A percentile compares a stretch with the other conserved stretches of the same genome.
Conservation (phyloP, 2,113 vertebrate genomes). For the Garra rufa region DNA sequence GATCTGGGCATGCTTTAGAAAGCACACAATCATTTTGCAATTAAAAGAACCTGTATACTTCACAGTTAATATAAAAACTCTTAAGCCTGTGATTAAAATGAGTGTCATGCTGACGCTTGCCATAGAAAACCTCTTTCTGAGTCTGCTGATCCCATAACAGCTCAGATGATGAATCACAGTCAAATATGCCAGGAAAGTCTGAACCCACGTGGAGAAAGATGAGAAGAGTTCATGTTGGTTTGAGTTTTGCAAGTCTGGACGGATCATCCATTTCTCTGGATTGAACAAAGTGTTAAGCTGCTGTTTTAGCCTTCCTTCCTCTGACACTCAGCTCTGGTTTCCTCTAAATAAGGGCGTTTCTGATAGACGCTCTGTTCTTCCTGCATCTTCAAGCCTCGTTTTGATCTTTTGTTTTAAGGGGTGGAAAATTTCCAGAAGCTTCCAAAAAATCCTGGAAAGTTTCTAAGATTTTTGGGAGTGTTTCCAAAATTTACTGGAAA, state of each 20-base stretch:
- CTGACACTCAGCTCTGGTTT: constrained; percentile 64
- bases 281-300: constrained; percentile 54
- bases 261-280: neutral
- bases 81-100: neutral
- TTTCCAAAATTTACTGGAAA: too few species aligned
- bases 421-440: too few species aligned
- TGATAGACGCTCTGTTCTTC: constrained; percentile 55
- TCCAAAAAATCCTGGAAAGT: too few species aligned
- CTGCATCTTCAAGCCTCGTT: constrained; percentile 50
- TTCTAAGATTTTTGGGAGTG: too few species aligned
- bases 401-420: neutral
- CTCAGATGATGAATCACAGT: neutral
- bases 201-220: neutral
- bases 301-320: constrained; percentile 47
- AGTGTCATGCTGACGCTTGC: neutral
- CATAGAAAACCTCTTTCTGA: too few species aligned
- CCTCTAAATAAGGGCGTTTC: constrained; percentile 57
- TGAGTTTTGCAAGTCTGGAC: neutral
- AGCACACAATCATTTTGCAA: neutral
- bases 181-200: neutral
- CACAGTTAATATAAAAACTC: neutral
- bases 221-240: too few species aligned
- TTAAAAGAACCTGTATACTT: neutral
- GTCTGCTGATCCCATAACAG: too few species aligned
- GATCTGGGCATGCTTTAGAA: neutral